A percentile compares a stretch with the other conserved stretches of the same genome.
These are phyloP conservation scores for Corbicula japonica DNA, from an alignment of 2,888 invertebrate genomes.

Conservation along the genomic window DNA sequence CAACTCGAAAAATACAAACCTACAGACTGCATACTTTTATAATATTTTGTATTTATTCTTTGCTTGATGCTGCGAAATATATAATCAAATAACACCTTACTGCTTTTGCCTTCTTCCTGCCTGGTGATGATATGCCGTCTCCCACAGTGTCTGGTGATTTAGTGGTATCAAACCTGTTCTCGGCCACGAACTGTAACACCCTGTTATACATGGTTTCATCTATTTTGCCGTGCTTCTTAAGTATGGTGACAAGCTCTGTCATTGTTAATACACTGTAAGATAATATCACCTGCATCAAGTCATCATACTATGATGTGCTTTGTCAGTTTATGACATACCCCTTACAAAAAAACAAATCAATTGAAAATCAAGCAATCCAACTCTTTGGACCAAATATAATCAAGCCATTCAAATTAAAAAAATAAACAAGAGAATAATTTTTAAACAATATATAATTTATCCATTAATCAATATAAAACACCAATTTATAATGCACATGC, in stretches of 20 bases:
- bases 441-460: no score
- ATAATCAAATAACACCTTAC: constrained; percentile 7
- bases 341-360: no score
- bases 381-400: no score
- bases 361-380: background rate
- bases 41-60: background rate
- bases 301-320: background rate
- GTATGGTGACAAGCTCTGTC: constrained; percentile 78
- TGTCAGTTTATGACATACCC: background rate
- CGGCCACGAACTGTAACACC: constrained; percentile 78
- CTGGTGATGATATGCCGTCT: constrained; percentile 6
- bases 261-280: constrained; percentile 82
- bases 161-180: constrained; percentile 73
- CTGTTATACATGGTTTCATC: constrained; percentile 71
- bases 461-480: no score
- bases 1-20: background rate
- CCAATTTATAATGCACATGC: no score
- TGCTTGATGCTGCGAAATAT: background rate
- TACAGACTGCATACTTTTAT: background rate
- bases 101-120: constrained; percentile 39
- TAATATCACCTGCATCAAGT: no score
- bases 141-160: background rate
- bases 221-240: constrained; percentile 77
- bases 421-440: no score
- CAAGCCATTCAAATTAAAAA: no score